Evolutionary conservation across 1,140 invertebrate genomes (phyloP), one percentile per base, ranked within the genome.

Genomic region (Calliopsis andreniformis): DNA sequence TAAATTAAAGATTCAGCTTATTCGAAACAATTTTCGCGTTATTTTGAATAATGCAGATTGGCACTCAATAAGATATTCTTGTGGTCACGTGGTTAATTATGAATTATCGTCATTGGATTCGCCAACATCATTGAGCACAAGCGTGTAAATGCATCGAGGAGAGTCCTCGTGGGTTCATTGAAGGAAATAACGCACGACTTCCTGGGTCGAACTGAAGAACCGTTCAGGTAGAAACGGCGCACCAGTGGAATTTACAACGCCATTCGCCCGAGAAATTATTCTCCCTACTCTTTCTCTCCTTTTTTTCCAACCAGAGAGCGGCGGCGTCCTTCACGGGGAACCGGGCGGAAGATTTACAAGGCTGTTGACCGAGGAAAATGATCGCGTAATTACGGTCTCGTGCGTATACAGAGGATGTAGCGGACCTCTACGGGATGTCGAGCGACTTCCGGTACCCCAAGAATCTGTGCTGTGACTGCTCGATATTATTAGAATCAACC

Each of bases 331-430:
- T 62, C 70, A 62, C 43, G 59, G 80, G 61, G 69, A 55, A 70
- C 53, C 76, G 75, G 69, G 64, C 47, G 69, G 66, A 83, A 83
- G 82, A 83, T 83, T 83, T 83, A 79, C 82, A 83, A 76, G 82
- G 82, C 82, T 82, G 70, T 83, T 83, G 82, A 83, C 82, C 82
- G 82, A 72, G 49, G 80, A 83, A 83, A 83, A 83, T 79, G 76
- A 83, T 76, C 76, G 75, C 69, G 80, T 83, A 83, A 83, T 83
- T 83, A 82, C 82, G 80, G 76, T 59, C 70, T 61, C 70, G 66
- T 61, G 56, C 49, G 69, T 56, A 61, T 53, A 35, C 51, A 62
- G 67, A 80, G 80, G 82, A 83, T 79, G 76, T 82, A 76, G 82
- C 80, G 82, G 82, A 32, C 42, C 76, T 35, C 47, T 45, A 16